A percentile compares a stretch with the other conserved stretches of the same genome.
These are phyloP conservation scores for Collichthys lucidus DNA, from an alignment of 2,113 vertebrate genomes.

Conservation along the genomic window DNA sequence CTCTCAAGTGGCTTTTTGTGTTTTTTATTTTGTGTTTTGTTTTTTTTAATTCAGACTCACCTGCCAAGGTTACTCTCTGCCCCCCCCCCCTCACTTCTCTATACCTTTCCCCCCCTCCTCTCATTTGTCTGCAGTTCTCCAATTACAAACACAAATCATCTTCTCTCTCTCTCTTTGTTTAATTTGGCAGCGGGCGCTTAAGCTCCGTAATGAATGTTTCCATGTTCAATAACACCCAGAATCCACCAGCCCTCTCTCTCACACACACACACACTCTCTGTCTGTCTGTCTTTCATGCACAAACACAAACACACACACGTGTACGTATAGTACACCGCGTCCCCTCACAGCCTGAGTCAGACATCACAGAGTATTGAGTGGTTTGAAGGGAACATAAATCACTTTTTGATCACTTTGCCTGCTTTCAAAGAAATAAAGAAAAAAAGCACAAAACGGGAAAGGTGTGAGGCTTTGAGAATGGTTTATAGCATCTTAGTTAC, in stretches of 20 bases:
- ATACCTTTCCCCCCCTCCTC: neutral
- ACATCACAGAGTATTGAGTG: constrained; percentile 64
- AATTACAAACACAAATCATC: constrained; percentile 72
- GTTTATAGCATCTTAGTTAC: constrained; percentile 31
- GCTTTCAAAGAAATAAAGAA: constrained; percentile 18
- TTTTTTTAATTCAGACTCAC: constrained; percentile 63
- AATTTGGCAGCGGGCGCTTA: constrained; percentile 63
- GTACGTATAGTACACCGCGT: neutral
- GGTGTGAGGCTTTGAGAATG: constrained; percentile 23
- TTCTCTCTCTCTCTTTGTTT: constrained; percentile 57
- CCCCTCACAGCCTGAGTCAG: constrained; percentile 51
- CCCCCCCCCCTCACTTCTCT: neutral
- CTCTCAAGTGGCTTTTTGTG: constrained; percentile 56
- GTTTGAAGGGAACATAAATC: constrained; percentile 74
- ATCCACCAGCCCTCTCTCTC: neutral
- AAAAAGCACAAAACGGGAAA: constrained; percentile 18
- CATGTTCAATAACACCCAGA: constrained; percentile 53
- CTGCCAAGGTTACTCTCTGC: constrained; percentile 61
- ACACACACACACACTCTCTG: neutral
- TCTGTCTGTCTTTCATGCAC: constrained; percentile 12
- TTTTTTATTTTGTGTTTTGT: constrained; percentile 17
- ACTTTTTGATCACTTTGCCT: constrained; percentile 71
- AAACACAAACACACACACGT: constrained; percentile 18
- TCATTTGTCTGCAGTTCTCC: constrained; percentile 46
- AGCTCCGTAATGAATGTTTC: constrained; percentile 70